Evolutionary conservation across 2,113 vertebrate species (phyloP).

Genomic region (Pitta sordida): DNA sequence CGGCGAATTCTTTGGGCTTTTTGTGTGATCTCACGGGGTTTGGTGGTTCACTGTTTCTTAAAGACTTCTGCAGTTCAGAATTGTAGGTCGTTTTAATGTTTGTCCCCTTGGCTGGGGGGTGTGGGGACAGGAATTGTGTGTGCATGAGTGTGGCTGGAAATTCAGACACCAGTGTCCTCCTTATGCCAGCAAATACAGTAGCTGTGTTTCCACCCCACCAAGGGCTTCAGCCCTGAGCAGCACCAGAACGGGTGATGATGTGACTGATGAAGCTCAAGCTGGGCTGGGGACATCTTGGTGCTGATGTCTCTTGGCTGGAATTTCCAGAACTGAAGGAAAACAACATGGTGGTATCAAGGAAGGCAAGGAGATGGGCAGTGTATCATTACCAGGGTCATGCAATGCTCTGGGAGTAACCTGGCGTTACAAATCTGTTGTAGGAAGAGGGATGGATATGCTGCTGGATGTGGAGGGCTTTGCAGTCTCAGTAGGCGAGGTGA

Average conservation of each 20-base stretch:
- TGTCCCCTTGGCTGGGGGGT: neutral
- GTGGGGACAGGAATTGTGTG: neutral
- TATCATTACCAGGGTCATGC: accelerated
- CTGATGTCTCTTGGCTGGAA: neutral
- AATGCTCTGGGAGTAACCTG: accelerated
- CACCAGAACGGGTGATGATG: neutral
- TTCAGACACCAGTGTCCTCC: neutral
- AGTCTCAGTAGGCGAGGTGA: accelerated
- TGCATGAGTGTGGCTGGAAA: neutral
- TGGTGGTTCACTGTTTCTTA: neutral
- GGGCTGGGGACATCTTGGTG: neutral
- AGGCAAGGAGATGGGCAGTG: neutral
- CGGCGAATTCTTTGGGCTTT: neutral
- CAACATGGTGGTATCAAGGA: neutral
- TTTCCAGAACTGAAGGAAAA: neutral
- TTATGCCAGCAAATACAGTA: neutral
- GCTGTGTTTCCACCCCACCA: neutral
- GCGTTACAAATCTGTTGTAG: neutral
- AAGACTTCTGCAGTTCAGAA: accelerated
- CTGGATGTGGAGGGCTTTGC: neutral
- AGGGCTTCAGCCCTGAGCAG: neutral
- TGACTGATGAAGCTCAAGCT: neutral
- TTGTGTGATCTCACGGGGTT: neutral
- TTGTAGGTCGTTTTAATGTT: accelerated
- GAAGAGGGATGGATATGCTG: neutral